Evolutionary conservation across 2,888 invertebrate species (phyloP).

Genomic region (Habrosyne pyritoides): DNA sequence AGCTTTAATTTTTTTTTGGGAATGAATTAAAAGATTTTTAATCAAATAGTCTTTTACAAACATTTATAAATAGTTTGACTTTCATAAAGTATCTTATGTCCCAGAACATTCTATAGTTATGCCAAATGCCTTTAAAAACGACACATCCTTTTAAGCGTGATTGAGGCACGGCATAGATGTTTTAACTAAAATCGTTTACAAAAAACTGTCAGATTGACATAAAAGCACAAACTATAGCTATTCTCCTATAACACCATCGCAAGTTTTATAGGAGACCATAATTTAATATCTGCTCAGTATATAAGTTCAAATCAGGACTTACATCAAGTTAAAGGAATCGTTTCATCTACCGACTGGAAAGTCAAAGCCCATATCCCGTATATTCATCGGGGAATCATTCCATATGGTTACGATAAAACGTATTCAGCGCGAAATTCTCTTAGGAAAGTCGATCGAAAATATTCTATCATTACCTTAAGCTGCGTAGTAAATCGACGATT

Average conservation of each 20-base stretch:
- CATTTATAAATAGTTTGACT: too few species aligned
- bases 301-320: constrained; percentile 7
- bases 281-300: background rate
- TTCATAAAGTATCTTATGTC: too few species aligned
- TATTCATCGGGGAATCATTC: constrained; percentile 40
- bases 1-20: too few species aligned
- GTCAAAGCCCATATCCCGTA: constrained; percentile 5
- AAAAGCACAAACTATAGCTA: background rate
- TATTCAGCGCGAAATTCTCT: constrained; percentile 35
- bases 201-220: background rate
- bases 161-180: too few species aligned
- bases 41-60: too few species aligned
- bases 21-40: too few species aligned
- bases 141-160: too few species aligned
- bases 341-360: background rate
- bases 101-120: too few species aligned
- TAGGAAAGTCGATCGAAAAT: constrained; percentile 55
- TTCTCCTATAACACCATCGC: background rate
- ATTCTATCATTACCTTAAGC: constrained; percentile 66
- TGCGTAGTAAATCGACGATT: constrained; percentile 60
- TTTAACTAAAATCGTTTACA: background rate
- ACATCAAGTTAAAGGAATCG: background rate
- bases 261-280: background rate
- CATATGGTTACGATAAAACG: constrained; percentile 47
- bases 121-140: too few species aligned